Evolutionary conservation across 2,888 invertebrate species (phyloP), one percentile per base, ranked within the genome.

Genomic region (Melipona beecheii): DNA sequence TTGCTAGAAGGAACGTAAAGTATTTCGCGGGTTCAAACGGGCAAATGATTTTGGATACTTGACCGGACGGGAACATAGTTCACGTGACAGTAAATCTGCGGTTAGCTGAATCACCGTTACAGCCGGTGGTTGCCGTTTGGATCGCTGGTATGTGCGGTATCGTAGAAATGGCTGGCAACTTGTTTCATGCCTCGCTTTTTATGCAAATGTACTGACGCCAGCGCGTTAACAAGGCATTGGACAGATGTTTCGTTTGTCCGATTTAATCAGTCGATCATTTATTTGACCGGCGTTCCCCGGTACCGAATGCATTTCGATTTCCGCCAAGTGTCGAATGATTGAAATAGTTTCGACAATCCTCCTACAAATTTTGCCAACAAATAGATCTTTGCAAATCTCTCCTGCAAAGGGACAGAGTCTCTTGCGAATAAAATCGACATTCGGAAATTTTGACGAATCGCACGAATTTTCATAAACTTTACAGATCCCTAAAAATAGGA

Each of bases 71-170:
- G 83, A 86, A 70, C 82, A 75, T 87, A 72, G 85, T 69, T 79
- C 78, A 77, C 74, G 86, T 79, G 85, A 81, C 89, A 81, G 85
- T 90, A 90, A 90, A 90, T 90, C 86, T 84, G 89, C 49, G 87
- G 89, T 87, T 78, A 70, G 75, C 73, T 73, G 86, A 85, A 89
- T 89, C 88, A 85, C 85, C 81, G 83, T 78, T 81, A 81, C 83
- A 84, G 85, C 74, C 79, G 76, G 89, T 66, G 82, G 81, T 79
- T 72, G 83, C 86, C 62, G 83, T 89, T 89, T 85, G 79, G 83
- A 90, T 87, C 78, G 84, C 71, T 68, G 84, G 78, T 73, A 82
- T 83, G 77, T 54, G 78, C 36, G 78, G 81, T 81, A 88, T 89
- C 78, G 81, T 62, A 72, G 89, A 84, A 87, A 87, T 68, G 75